Evolutionary conservation across 2,797 vertebrate species (phyloP), one percentile per base, ranked within the genome.

Genomic region (Danio choprae): DNA sequence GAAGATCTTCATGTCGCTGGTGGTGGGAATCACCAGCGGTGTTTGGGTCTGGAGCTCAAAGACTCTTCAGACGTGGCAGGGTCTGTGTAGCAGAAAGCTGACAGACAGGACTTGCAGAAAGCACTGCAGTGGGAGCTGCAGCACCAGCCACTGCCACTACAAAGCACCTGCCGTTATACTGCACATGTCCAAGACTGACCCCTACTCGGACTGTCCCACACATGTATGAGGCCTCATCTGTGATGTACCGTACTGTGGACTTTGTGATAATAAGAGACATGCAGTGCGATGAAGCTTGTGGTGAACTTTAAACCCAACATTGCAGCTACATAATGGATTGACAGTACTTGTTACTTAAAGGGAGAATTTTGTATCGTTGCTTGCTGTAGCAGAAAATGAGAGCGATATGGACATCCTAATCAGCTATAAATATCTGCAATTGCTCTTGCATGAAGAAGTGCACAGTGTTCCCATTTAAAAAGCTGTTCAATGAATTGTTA

Each of bases 21-120:
- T 98, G 91, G 97, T 99, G 56, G 98, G 98, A 87, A 99, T 99
- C 93, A 98, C 98, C 91, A 99, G 97, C 0, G 97, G 98, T 0
- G 96, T 98, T 80, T 99, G 98, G 98, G 97, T 99, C 44, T 99
- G 98, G 98, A 99, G 97, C 92, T 97, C 98, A 80, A 99, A 99
- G 94, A 99, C 98, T 0, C 93, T 98, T 87, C 97, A 99, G 94
- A 97, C 96, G 85, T 99, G 98, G 98, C 97, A 99, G 92, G 95
- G 94, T 67, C 92, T 99, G 78, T 99, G 97, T 91, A 95, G 95
- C 92, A 94, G 95, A 74, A 96, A 96, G 90, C 93, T 97, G 90
- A 89, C 94, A 0, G 89, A 95, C 89, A 95, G 96, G 92, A 96
- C 96, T 89, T 92, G 90, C 81, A 94, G 95, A 85, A 99, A 98